Base-by-base conservation (phyloP, 1,140 invertebrate species). In the Macrobrachium nipponense region DNA sequence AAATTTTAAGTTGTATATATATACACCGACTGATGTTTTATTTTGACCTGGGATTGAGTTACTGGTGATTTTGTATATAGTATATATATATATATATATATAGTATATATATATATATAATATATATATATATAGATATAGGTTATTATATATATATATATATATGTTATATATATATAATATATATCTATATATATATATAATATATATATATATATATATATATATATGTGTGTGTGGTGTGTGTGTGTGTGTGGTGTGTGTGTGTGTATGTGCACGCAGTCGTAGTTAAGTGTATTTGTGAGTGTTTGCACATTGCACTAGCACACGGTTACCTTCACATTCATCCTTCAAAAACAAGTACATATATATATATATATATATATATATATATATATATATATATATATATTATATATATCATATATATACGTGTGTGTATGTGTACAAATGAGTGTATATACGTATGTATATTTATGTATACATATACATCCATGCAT, bases 91-190 rank as follows among this genome's bases (percentile, higher is more conserved):
- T 51, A 51, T 51, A 51, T 51, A 51, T 20, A 68, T 20, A 68
- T 20, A 68, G n/a, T 20, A 68, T 20, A 20, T 70, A 70, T 70
- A 70, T 70, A 70, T 70, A 70, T 27, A 70, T 70, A 70, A 70
- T 70, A 70, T 70, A 70, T 70, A 70, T 70, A 70, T 70, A 70
- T 70, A 70, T 70, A 70, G n/a, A n/a, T n/a, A n/a, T n/a, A n/a
- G n/a, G n/a, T n/a, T n/a, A n/a, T n/a, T 70, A 70, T 70, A 70
- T 70, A 70, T 70, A 70, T 70, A 70, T 70, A 70, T 70, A 70
- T 70, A 23, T 70, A 20, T 68, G 15, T 4, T 68, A 5, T 68
- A 20, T 68, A 20, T 68, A 36, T 66, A 11, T 66, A 66, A n/a
- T n/a, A n/a, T n/a, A n/a, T n/a, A n/a, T n/a, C n/a, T n/a, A n/a